phyloP scores from a whole-genome alignment of 1,140 invertebrate species.

The Cydia strobilella region DNA sequence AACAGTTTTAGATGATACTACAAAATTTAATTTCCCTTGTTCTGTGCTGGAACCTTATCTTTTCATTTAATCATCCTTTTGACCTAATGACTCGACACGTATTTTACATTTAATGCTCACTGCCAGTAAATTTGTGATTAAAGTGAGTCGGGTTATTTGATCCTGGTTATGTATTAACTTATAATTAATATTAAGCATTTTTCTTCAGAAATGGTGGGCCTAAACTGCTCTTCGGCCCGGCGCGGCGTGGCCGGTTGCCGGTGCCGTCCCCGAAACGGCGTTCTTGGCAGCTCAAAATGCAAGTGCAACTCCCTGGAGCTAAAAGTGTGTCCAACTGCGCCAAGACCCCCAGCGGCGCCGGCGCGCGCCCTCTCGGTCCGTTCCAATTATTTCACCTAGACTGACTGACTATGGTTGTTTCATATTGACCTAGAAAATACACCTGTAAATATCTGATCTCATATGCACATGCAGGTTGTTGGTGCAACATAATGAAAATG shows the following conservation, averaged over 20 bases:
- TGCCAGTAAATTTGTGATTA: too few species aligned
- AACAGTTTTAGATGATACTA: too few species aligned
- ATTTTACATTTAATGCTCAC: too few species aligned
- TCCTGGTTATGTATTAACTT: too few species aligned
- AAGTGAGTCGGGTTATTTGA: too few species aligned
- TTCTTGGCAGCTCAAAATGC: slow-evolving; percentile 35
- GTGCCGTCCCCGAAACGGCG: slow-evolving; percentile 33
- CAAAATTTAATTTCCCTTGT: too few species aligned
- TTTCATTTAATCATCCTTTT: too few species aligned
- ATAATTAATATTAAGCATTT: background rate
- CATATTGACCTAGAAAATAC: slow-evolving; percentile 82
- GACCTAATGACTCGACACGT: too few species aligned
- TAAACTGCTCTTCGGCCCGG: slow-evolving; percentile 36
- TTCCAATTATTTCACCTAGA: slow-evolving; percentile 36
- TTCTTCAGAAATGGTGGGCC: slow-evolving; percentile 42
- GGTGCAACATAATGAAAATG: slow-evolving; percentile 77
- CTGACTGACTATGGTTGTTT: background rate
- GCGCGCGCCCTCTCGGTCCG: slow-evolving; percentile 43
- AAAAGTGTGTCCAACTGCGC: background rate
- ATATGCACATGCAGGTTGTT: slow-evolving; percentile 86
- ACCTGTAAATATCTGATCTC: slow-evolving; percentile 57
- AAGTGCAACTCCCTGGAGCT: slow-evolving; percentile 36
- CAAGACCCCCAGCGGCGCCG: slow-evolving; percentile 18
- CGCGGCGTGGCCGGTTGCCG: slow-evolving; percentile 32
- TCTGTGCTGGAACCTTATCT: too few species aligned